Percentiles rank a stretch among this genome's conserved stretches.
These are phyloP conservation scores for Rhea americana DNA, from an alignment of 2,113 vertebrate species.

Conservation along the genomic window DNA sequence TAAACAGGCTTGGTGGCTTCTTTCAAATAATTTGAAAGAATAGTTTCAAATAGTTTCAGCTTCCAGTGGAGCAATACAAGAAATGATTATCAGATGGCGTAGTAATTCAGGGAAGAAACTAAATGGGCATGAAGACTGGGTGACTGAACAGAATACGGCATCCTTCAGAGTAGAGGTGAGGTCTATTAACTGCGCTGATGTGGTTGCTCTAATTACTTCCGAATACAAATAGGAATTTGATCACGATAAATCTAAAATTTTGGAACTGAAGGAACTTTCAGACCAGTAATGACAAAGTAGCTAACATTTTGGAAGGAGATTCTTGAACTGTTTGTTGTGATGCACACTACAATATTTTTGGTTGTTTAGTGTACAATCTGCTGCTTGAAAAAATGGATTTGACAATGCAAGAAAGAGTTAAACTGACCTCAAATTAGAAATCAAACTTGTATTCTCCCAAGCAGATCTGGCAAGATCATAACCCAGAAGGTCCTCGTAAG, in stretches of 20 bases:
- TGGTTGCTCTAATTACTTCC: not conserved
- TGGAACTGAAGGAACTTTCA: not conserved
- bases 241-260: not conserved
- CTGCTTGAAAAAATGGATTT: not conserved
- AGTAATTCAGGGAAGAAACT: not conserved
- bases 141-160: not conserved
- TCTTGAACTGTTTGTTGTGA: not conserved
- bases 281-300: not conserved
- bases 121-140: not conserved
- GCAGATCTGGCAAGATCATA: not conserved
- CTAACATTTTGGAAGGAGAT: not conserved
- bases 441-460: not conserved
- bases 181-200: not conserved
- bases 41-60: not conserved
- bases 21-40: not conserved
- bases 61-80: not conserved
- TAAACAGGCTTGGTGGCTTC: not conserved
- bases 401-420: not conserved
- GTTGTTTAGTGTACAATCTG: not conserved
- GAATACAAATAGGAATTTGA: not conserved
- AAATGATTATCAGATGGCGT: not conserved
- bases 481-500: not conserved
- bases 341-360: not conserved
- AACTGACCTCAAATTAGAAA: not conserved
- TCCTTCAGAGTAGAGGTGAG: not conserved